These are phyloP conservation scores for Eumacrocentrus americanus DNA, from an alignment of 2,888 invertebrate genomes.

Conservation along the genomic window DNA sequence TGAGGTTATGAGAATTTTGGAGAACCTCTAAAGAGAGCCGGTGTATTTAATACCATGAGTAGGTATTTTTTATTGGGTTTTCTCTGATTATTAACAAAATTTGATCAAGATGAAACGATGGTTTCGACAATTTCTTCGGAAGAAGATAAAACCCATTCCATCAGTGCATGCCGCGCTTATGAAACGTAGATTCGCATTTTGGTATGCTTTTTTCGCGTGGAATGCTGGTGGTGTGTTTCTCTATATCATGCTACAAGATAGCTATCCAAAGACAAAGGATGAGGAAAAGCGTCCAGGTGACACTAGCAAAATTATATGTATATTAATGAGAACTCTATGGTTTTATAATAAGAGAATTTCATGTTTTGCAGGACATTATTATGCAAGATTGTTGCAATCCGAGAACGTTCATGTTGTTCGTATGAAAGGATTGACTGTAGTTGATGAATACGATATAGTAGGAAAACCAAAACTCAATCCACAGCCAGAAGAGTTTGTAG, in stretches of 20 bases:
- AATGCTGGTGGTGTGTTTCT: conserved; percentile 17
- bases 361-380: conserved; percentile 66
- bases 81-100: neutral
- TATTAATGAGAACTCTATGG: no score
- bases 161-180: conserved; percentile 3
- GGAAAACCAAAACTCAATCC: conserved; percentile 26
- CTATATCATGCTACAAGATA: rapidly evolving
- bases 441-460: conserved; percentile 28
- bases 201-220: conserved; percentile 39
- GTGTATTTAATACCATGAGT: neutral
- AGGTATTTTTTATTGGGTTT: neutral
- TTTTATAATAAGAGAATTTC: no score
- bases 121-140: conserved; percentile 23
- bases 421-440: conserved; percentile 63
- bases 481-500: neutral
- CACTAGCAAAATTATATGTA: neutral
- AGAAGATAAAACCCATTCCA: conserved; percentile 21
- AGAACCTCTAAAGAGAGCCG: no score
- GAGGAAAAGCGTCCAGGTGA: conserved; percentile 19
- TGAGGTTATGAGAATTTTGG: no score
- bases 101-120: conserved; percentile 16
- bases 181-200: conserved; percentile 20
- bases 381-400: conserved; percentile 66
- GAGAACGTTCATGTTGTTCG: conserved; percentile 66
- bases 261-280: neutral